Evolutionary conservation across 2,888 invertebrate genomes (phyloP).

Genomic region (Dorcus parallelipipedus): DNA sequence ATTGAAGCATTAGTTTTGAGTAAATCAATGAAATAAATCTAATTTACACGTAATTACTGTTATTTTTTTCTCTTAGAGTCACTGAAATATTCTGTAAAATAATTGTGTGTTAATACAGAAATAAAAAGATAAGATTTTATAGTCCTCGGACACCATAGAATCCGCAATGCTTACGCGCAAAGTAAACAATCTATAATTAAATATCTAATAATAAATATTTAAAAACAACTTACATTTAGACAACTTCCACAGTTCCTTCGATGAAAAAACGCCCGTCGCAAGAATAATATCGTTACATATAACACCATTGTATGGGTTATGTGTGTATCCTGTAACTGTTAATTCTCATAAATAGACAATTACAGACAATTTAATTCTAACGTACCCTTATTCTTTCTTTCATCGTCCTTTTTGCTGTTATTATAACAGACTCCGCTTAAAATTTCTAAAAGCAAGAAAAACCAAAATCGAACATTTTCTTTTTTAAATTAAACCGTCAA

Average conservation of each 20-base stretch:
- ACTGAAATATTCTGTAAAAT: no score
- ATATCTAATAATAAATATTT: not conserved
- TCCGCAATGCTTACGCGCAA: no score
- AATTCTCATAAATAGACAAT: conserved; percentile 17
- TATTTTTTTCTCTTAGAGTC: no score
- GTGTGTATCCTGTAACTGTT: conserved; percentile 67
- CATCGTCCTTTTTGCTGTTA: conserved; percentile 71
- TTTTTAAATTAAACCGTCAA: not conserved
- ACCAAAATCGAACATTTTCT: not conserved
- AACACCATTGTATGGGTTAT: conserved; percentile 97
- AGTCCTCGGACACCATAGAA: no score
- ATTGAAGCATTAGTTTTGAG: no score
- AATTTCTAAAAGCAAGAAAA: conserved; percentile 60
- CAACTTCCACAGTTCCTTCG: conserved; percentile 97
- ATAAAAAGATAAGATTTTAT: no score
- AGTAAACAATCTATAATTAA: no score
- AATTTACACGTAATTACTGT: no score
- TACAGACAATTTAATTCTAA: conserved; percentile 12
- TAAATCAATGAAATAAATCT: no score
- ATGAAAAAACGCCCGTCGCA: conserved; percentile 99
- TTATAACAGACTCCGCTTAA: conserved; percentile 72
- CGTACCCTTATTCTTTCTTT: conserved; percentile 72
- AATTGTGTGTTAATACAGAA: no score
- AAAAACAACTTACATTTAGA: conserved; percentile 66
- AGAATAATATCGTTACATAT: conserved; percentile 99